These are phyloP conservation scores for Lepus timidus DNA, from an alignment of 2,113 vertebrate genomes.

Conservation along the genomic window DNA sequence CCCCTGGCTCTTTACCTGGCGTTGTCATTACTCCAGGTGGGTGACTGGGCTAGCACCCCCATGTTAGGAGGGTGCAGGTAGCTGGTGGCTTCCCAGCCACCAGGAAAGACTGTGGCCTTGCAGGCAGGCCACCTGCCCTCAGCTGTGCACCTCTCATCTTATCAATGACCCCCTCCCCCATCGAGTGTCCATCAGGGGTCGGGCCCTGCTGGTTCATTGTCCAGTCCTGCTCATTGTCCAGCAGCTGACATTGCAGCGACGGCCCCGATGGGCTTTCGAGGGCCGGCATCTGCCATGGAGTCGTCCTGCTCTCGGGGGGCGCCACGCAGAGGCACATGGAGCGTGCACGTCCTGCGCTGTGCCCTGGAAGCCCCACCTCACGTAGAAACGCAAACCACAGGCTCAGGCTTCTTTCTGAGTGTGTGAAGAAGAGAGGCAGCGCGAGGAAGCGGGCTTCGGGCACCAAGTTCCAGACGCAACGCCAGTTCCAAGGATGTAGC, in stretches of 20 bases:
- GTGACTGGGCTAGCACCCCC: background rate
- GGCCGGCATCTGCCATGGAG: background rate
- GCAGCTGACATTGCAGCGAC: background rate
- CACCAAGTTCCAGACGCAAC: background rate
- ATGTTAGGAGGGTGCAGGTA: background rate
- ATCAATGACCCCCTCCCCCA: background rate
- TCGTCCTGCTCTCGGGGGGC: background rate
- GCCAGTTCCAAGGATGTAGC: background rate
- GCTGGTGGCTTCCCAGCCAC: background rate
- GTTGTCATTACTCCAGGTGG: background rate
- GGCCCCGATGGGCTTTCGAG: background rate
- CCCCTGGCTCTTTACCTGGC: background rate
- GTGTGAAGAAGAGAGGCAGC: background rate
- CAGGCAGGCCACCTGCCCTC: background rate
- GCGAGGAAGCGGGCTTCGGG: background rate
- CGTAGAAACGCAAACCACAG: background rate
- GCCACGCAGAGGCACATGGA: background rate
- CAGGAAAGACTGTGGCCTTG: background rate
- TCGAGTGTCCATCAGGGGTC: background rate
- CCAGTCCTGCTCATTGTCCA: background rate
- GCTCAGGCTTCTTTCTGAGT: background rate
- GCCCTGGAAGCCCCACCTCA: conserved; percentile 3
- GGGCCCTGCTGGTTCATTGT: background rate
- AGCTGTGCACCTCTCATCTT: background rate
- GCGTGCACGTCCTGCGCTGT: background rate